These are phyloP conservation scores for Cordilura impudica DNA, from an alignment of 2,888 invertebrate species.

Conservation along the genomic window DNA sequence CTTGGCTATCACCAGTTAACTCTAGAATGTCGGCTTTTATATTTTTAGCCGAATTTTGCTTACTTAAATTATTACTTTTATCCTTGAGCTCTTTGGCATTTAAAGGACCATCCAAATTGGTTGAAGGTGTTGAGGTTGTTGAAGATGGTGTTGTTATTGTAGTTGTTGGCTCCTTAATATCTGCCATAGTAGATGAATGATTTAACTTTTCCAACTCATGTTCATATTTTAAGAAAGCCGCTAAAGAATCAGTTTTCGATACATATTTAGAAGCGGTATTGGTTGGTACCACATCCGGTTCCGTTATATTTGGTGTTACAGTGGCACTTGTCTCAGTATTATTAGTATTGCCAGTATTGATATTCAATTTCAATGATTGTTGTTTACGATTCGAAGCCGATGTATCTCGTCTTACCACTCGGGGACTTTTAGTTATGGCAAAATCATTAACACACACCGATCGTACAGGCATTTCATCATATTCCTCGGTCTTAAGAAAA, in stretches of 20 bases:
- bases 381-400: constrained; percentile 74
- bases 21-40: constrained; percentile 57
- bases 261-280: constrained; percentile 65
- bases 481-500: constrained; percentile 77
- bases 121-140: background rate
- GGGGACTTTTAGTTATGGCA: constrained; percentile 72
- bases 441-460: constrained; percentile 77
- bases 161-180: background rate
- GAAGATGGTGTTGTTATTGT: background rate
- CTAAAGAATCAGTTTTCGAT: constrained; percentile 77
- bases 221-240: constrained; percentile 77
- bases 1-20: background rate
- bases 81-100: constrained; percentile 76
- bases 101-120: constrained; percentile 51
- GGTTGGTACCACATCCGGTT: constrained; percentile 20
- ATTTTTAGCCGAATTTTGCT: constrained; percentile 76
- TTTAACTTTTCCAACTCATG: constrained; percentile 74
- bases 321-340: background rate
- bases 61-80: constrained; percentile 76
- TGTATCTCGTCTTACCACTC: constrained; percentile 75
- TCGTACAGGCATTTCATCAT: constrained; percentile 77
- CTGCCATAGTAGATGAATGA: constrained; percentile 47
- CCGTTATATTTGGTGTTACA: constrained; percentile 25
- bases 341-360: constrained; percentile 52
- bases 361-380: constrained; percentile 65